Conservation (phyloP, 2,797 vertebrate species). For the Scomberomorus guttatus region DNA sequence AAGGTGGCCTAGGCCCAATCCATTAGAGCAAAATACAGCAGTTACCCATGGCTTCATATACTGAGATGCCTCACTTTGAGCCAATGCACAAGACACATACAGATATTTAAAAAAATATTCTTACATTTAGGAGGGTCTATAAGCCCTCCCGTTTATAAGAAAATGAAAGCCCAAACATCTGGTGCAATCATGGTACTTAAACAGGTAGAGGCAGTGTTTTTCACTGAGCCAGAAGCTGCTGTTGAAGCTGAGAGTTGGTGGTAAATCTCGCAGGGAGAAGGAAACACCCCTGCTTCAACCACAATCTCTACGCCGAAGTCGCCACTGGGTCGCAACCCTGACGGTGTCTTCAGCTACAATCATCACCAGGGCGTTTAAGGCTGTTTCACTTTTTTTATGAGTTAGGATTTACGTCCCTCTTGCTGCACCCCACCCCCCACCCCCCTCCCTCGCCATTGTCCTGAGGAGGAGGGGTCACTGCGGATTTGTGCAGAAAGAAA, state of each 20-base stretch:
- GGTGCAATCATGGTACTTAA: slow-evolving; percentile 45
- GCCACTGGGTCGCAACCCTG: slow-evolving; percentile 15
- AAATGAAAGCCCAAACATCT: slow-evolving; percentile 35
- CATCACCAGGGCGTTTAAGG: slow-evolving; percentile 11
- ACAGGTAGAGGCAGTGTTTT: slow-evolving; percentile 48
- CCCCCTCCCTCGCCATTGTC: slow-evolving; percentile 28
- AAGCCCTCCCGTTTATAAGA: slow-evolving; percentile 9
- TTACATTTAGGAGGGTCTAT: slow-evolving; percentile 25
- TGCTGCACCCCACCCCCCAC: too few relatives aligned
- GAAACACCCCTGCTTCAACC: slow-evolving; percentile 16
- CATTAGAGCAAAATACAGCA: slow-evolving; percentile 47
- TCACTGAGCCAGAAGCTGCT: slow-evolving; percentile 28
- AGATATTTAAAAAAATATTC: slow-evolving; percentile 25
- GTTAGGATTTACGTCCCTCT: slow-evolving; percentile 46
- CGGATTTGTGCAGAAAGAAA: slow-evolving; percentile 52
- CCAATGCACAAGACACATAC: slow-evolving; percentile 25
- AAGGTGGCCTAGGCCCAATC: slow-evolving; percentile 51
- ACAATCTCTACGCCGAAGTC: slow-evolving; percentile 1
- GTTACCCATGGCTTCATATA: slow-evolving; percentile 33
- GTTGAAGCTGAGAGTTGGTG: slow-evolving; percentile 8
- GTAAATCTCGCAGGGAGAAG: slow-evolving; percentile 50
- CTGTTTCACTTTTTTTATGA: slow-evolving; percentile 34
- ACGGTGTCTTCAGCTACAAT: slow-evolving; percentile 8
- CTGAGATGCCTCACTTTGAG: slow-evolving; percentile 28
- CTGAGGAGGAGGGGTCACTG: slow-evolving; percentile 62